A percentile compares a stretch with the other conserved stretches of the same genome.
phyloP scores from a whole-genome alignment of 2,888 invertebrate genomes.

The Epistrophella euchroma region DNA sequence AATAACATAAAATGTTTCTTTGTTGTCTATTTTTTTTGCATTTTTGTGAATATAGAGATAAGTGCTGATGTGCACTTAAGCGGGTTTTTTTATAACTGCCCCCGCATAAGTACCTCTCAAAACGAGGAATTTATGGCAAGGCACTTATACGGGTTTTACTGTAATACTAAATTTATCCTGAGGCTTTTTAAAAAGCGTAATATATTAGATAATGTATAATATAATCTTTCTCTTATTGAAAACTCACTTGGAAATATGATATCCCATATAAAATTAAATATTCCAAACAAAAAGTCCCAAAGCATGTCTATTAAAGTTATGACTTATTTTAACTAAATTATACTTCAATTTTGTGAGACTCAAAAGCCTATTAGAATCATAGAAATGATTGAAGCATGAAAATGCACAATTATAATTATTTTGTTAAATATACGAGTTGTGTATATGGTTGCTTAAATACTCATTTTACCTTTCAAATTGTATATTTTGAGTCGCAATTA shows the following conservation, averaged over 20 bases:
- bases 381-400: constrained; percentile 12
- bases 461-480: too few relatives aligned
- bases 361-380: background rate
- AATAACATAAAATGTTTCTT: too few relatives aligned
- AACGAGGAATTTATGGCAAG: too few relatives aligned
- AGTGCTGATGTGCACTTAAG: too few relatives aligned
- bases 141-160: too few relatives aligned
- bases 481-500: background rate
- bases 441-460: background rate
- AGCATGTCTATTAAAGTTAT: constrained; percentile 35
- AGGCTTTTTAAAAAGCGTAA: too few relatives aligned
- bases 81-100: too few relatives aligned
- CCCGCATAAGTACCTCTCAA: too few relatives aligned
- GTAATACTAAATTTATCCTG: too few relatives aligned
- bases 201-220: too few relatives aligned
- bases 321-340: constrained; percentile 19
- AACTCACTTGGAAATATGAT: constrained; percentile 62
- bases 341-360: background rate
- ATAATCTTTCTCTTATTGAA: background rate
- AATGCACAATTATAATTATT: constrained; percentile 4
- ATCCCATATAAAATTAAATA: constrained; percentile 61
- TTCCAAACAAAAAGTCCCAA: constrained; percentile 52
- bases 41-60: too few relatives aligned
- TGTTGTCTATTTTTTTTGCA: too few relatives aligned
- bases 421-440: background rate